Conservation (phyloP, 2,797 vertebrate species). For the Falco berigora region DNA sequence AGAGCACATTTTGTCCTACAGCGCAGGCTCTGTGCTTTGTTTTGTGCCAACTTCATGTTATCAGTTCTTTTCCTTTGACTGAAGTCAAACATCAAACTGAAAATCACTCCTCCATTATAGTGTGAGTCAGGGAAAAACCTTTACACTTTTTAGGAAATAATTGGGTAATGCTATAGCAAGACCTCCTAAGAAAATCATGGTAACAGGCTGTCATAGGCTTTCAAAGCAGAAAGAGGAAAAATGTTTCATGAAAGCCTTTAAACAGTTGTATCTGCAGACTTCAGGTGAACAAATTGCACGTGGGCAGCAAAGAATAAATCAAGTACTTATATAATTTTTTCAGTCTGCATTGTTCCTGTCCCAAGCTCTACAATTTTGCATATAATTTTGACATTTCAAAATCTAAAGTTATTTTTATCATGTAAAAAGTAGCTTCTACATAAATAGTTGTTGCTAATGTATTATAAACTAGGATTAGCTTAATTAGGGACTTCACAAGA, state of each 20-base stretch:
- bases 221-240: background rate
- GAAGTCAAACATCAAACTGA: slow-evolving; percentile 3
- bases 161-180: background rate
- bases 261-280: slow-evolving; percentile 23
- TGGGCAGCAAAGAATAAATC: slow-evolving; percentile 44
- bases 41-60: background rate
- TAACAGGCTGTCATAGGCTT: background rate
- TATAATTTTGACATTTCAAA: background rate
- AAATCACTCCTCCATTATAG: slow-evolving; percentile 14
- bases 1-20: background rate
- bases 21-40: background rate
- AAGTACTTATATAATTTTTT: background rate
- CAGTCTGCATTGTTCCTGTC: slow-evolving; percentile 26
- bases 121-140: background rate
- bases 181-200: background rate
- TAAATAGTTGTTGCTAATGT: slow-evolving; percentile 50
- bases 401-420: slow-evolving; percentile 31
- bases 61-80: background rate
- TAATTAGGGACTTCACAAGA: slow-evolving; percentile 64
- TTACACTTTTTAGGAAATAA: slow-evolving; percentile 49
- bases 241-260: background rate
- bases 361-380: background rate
- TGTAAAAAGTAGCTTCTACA: background rate
- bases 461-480: slow-evolving; percentile 59
- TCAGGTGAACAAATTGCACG: slow-evolving; percentile 7